A percentile compares a stretch with the other conserved stretches of the same genome.
phyloP scores from a whole-genome alignment of 1,140 invertebrate species.

The Triops longicaudatus region DNA sequence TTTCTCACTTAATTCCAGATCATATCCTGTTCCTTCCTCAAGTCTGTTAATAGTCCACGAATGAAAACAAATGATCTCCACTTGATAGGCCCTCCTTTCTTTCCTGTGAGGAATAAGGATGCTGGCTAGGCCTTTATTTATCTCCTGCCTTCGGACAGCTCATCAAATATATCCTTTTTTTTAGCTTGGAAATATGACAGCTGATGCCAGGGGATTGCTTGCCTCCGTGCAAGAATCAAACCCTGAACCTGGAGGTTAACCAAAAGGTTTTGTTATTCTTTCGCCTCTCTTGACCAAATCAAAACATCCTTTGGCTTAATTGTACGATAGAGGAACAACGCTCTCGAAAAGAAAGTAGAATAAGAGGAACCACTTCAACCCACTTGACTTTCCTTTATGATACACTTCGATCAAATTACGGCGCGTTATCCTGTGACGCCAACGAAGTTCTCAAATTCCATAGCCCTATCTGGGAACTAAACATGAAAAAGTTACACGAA shows the following conservation, averaged over 20 bases:
- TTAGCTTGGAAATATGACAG: no score
- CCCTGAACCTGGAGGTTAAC: neutral
- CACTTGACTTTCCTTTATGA: neutral
- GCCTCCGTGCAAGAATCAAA: neutral
- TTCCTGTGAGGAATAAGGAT: neutral
- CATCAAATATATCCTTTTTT: no score
- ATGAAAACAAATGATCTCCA: constrained; percentile 15
- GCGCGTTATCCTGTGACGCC: neutral
- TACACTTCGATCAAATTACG: neutral
- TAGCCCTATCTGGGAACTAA: no score
- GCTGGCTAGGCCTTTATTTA: neutral
- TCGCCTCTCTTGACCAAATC: neutral
- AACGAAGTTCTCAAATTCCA: no score
- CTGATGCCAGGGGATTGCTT: neutral
- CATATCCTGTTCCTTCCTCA: neutral
- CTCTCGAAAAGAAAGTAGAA: neutral
- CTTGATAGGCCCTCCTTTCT: neutral
- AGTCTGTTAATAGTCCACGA: constrained; percentile 15
- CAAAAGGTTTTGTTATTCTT: neutral
- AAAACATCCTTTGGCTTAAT: constrained; percentile 3
- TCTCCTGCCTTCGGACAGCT: neutral
- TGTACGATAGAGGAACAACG: neutral
- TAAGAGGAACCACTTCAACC: neutral
- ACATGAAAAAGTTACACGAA: no score
- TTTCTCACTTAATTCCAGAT: constrained; percentile 12